phyloP scores from a whole-genome alignment of 2,888 invertebrate species.

The Caenorhabditis zanzibari region DNA sequence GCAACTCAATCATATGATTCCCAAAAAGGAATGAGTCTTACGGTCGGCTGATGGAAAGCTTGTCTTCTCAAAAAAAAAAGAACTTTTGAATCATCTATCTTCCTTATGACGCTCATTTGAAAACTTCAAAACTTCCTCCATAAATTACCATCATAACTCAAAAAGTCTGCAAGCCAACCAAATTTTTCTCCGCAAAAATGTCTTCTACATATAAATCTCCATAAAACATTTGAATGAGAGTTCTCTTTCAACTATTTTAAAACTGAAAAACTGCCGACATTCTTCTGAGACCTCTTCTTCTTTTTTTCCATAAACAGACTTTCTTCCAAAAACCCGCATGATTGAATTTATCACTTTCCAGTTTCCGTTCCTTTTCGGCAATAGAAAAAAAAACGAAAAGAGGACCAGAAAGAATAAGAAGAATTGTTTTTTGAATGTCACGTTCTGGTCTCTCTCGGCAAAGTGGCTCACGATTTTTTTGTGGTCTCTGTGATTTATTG shows the following conservation, averaged over 20 bases:
- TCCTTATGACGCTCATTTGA: background rate
- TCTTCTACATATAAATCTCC: slow-evolving; percentile 41
- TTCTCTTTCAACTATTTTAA: slow-evolving; percentile 6
- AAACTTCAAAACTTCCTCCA: slow-evolving; percentile 8
- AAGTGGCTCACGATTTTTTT: slow-evolving; percentile 28
- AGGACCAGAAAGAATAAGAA: slow-evolving; percentile 21
- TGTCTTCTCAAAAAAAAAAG: too few relatives aligned
- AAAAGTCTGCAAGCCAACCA: slow-evolving; percentile 1
- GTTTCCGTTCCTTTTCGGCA: slow-evolving; percentile 40
- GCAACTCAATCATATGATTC: too few relatives aligned
- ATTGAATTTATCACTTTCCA: slow-evolving; percentile 53
- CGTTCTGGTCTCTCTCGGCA: slow-evolving; percentile 17
- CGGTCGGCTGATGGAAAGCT: too few relatives aligned
- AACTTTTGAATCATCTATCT: background rate
- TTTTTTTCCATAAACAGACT: slow-evolving; percentile 19
- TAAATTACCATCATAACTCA: slow-evolving; percentile 22
- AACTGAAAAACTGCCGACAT: slow-evolving; percentile 8
- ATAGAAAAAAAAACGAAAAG: slow-evolving; percentile 31
- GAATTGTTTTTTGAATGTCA: slow-evolving; percentile 56
- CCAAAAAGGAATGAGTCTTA: too few relatives aligned
- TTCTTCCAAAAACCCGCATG: slow-evolving; percentile 29
- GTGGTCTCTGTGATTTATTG: slow-evolving; percentile 1
- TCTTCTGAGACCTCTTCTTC: background rate
- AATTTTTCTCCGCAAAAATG: slow-evolving; percentile 20
- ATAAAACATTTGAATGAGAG: slow-evolving; percentile 26